phyloP scores from a whole-genome alignment of 2,888 invertebrate genomes.

The Cremastinae sp. region DNA sequence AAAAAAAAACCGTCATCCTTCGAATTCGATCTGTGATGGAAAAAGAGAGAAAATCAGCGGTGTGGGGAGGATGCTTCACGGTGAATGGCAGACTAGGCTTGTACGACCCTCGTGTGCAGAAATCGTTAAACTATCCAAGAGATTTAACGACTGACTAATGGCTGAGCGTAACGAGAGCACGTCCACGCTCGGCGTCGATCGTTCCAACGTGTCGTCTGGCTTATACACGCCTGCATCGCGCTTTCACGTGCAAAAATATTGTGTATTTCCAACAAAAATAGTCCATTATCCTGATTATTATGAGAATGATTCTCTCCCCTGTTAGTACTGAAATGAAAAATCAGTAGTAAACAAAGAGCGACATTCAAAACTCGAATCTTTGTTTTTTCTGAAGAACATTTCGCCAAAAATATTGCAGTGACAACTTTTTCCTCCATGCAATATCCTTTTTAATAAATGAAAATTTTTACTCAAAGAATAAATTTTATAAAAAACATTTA shows the following conservation, averaged over 20 bases:
- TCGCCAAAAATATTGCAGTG: no score
- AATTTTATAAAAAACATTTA: no score
- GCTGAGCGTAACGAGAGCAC: conserved; percentile 58
- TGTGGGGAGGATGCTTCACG: conserved; percentile 3
- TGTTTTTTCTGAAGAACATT: no score
- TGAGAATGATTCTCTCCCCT: no score
- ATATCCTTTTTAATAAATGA: no score
- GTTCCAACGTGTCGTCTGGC: conserved; percentile 49
- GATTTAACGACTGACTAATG: conserved; percentile 63
- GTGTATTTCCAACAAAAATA: conserved; percentile 1
- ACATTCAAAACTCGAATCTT: no score
- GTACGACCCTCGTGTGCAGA: conserved; percentile 21
- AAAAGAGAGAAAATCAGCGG: background rate
- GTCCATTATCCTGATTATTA: no score
- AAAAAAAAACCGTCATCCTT: conserved; percentile 53
- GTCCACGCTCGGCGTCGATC: conserved; percentile 49
- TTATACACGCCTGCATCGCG: conserved; percentile 10
- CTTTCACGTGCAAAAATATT: background rate
- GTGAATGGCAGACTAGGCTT: conserved; percentile 46
- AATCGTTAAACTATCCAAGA: conserved; percentile 63
- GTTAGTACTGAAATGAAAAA: no score
- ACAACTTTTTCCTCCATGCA: no score
- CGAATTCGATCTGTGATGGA: conserved; percentile 47
- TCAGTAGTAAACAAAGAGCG: no score
- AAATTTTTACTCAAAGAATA: no score